These are phyloP conservation scores for Gambelia wislizenii DNA, from an alignment of 2,797 vertebrate species.

Conservation along the genomic window DNA sequence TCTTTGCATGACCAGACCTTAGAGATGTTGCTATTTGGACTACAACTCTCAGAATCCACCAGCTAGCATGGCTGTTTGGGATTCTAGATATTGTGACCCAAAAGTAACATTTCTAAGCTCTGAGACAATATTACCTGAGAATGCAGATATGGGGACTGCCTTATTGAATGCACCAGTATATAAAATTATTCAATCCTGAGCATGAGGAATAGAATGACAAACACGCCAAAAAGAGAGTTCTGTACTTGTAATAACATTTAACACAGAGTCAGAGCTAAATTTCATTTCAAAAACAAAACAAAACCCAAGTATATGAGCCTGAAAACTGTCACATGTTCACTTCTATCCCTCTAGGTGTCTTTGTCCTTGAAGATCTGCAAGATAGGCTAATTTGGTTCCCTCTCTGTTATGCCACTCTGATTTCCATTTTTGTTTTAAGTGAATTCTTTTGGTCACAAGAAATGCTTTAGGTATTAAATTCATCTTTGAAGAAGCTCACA, in stretches of 20 bases:
- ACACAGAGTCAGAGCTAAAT: not conserved
- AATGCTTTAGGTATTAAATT: not conserved
- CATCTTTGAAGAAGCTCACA: not conserved
- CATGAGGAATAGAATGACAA: not conserved
- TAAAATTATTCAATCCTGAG: not conserved
- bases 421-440: not conserved
- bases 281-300: not conserved
- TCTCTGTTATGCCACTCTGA: not conserved
- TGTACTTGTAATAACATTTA: not conserved
- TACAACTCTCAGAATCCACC: no score
- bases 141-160: no score
- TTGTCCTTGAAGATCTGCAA: not conserved
- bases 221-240: no score
- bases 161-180: not conserved
- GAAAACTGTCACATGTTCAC: not conserved
- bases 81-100: no score
- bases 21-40: no score
- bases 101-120: no score
- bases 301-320: not conserved
- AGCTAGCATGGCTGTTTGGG: no score
- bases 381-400: not conserved
- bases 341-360: constrained; percentile 1
- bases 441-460: not conserved
- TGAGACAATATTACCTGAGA: not conserved
- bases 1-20: not conserved